phyloP scores from a whole-genome alignment of 1,140 invertebrate genomes.

The Drosophila elegans region DNA sequence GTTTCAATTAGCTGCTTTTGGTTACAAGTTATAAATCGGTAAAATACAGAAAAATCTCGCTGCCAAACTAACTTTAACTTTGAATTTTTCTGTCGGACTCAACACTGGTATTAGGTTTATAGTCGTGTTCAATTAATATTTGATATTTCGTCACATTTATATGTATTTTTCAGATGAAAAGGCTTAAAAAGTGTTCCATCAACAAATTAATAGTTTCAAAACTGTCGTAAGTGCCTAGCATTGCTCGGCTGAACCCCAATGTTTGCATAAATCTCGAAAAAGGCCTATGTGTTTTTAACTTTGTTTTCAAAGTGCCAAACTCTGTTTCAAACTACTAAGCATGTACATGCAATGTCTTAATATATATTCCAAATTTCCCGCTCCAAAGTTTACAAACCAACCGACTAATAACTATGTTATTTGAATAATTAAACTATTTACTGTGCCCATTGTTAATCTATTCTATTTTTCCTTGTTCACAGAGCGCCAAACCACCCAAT shows the following conservation, averaged over 20 bases:
- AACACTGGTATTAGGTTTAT: too few species aligned
- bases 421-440: background rate
- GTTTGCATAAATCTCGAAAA: constrained; percentile 4
- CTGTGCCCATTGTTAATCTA: background rate
- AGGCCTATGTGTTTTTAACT: constrained; percentile 2
- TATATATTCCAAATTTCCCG: background rate
- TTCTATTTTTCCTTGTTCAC: constrained; percentile 2
- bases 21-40: too few species aligned
- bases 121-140: background rate
- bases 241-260: constrained; percentile 4
- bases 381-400: constrained; percentile 2
- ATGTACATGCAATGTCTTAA: constrained; percentile 12
- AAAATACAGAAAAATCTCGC: too few species aligned
- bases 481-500: constrained; percentile 52
- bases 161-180: constrained; percentile 77
- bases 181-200: constrained; percentile 39
- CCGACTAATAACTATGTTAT: background rate
- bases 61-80: too few species aligned
- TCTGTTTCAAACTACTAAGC: background rate
- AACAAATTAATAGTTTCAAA: constrained; percentile 20
- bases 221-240: constrained; percentile 55
- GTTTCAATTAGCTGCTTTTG: too few species aligned
- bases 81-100: too few species aligned
- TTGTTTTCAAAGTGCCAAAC: constrained; percentile 13
- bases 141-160: constrained; percentile 23